Conservation (phyloP, 2,888 invertebrate genomes). For the Hemithea aestivaria region DNA sequence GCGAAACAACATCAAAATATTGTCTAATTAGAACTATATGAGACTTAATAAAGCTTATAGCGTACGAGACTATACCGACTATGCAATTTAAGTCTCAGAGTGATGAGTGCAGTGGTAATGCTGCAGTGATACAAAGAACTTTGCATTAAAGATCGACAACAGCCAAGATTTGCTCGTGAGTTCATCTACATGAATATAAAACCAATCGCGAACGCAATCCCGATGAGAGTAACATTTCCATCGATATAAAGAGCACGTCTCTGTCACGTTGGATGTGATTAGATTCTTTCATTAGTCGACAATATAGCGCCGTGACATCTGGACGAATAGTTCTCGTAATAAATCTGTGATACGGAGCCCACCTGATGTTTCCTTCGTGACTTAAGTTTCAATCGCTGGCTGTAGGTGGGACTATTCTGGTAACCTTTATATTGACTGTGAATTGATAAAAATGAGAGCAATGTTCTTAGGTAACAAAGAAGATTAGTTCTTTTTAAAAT, state of each 20-base stretch:
- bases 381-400: slow-evolving; percentile 16
- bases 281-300: slow-evolving; percentile 2
- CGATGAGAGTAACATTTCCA: no score
- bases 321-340: slow-evolving; percentile 12
- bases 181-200: no score
- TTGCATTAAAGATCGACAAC: no score
- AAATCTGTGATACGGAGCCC: slow-evolving; percentile 1
- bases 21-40: no score
- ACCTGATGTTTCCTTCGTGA: slow-evolving; percentile 14
- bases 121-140: no score
- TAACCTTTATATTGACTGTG: slow-evolving; percentile 6
- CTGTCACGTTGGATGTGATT: slow-evolving; percentile 9
- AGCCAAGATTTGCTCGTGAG: no score
- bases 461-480: background rate
- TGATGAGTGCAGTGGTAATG: no score
- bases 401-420: slow-evolving; percentile 14
- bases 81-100: slow-evolving; percentile 19
- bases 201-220: no score
- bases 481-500: no score
- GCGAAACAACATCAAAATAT: no score
- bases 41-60: no score
- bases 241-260: slow-evolving; percentile 1
- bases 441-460: slow-evolving; percentile 2
- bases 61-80: no score
- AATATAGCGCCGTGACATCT: slow-evolving; percentile 10